Base-by-base conservation (phyloP, 2,888 invertebrate genomes). In the Desoria tigrina region DNA sequence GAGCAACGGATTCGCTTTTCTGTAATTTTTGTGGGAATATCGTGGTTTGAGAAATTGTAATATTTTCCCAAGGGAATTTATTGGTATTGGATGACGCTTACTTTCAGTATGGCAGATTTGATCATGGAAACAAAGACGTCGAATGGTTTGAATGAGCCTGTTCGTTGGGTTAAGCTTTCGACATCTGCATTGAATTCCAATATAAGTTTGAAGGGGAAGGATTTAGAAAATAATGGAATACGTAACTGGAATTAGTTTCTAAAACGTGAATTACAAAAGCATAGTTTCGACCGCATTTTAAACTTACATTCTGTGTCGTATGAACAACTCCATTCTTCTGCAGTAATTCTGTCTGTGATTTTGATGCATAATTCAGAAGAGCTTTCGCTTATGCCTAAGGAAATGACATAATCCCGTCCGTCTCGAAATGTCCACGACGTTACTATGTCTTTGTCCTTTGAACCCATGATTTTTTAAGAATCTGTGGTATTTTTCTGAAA, bases 121-220 rank as follows among this genome's bases (percentile, higher is more conserved):
- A 84, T 77, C 84, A 84, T 84, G 6, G 83, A 80, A 6, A 82
- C 78, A 76, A 84, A 84, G 32, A 83, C 81, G 69, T 82, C 81
- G 72, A 84, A 84, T 68, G 83, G 83, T 74, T 84, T 84, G 76
- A 81, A 84, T 78, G 84, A 84, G 54, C 84, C 84, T 6, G 84
- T 84, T 77, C 83, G 83, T 28, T 82, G 82, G 1, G 84, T 84
- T 62, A 84, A 78, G 75, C 82, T 83, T 79, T 84, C 84, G 49
- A 84, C 82, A 79, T 83, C 84, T 83, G 76, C 45, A 39, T 61
- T 74, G 74, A 61, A 57, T 58, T 45, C 53, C n/a, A 23, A 28
- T 21, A 24, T 28, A 23, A 62, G 23, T 32, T 32, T 32, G 32
- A 32, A 32, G 4, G n/a, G n/a, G 32, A 32, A 4, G 32, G 32